These are phyloP conservation scores for Nephrotoma appendiculata DNA, from an alignment of 2,888 invertebrate species.

Conservation along the genomic window DNA sequence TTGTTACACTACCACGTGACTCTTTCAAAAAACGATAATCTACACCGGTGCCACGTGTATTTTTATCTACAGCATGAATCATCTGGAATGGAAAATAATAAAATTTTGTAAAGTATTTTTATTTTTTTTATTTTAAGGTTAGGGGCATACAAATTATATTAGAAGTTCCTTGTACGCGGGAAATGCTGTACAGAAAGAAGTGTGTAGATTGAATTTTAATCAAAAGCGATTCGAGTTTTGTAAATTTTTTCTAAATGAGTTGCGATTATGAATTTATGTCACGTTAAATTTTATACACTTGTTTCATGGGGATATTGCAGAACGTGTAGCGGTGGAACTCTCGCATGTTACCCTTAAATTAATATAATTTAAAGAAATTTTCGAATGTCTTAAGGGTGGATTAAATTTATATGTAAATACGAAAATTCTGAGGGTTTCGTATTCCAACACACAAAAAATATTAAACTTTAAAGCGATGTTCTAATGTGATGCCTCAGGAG, in stretches of 20 bases:
- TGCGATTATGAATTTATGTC: background rate
- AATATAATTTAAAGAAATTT: background rate
- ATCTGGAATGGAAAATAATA: constrained; percentile 18
- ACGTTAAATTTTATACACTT: background rate
- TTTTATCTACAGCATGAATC: constrained; percentile 30
- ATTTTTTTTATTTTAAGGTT: background rate
- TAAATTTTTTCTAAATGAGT: background rate
- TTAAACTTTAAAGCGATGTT: background rate
- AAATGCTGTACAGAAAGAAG: background rate
- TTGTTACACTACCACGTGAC: constrained; percentile 30
- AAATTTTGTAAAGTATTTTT: background rate
- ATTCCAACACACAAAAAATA: background rate
- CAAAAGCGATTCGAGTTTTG: background rate
- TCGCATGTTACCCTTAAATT: background rate
- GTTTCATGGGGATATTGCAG: background rate
- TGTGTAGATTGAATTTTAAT: background rate
- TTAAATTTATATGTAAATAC: background rate
- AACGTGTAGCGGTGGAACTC: background rate
- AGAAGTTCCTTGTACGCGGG: background rate
- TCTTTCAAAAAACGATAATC: constrained; percentile 33
- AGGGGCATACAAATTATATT: background rate
- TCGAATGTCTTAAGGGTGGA: background rate
- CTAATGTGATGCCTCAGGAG: background rate
- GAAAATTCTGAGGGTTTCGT: background rate
- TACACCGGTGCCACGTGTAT: constrained; percentile 20